Percentiles rank a stretch among this genome's conserved stretches.
These are phyloP conservation scores for Heptranchias perlo DNA, from an alignment of 2,113 vertebrate genomes.

Conservation along the genomic window DNA sequence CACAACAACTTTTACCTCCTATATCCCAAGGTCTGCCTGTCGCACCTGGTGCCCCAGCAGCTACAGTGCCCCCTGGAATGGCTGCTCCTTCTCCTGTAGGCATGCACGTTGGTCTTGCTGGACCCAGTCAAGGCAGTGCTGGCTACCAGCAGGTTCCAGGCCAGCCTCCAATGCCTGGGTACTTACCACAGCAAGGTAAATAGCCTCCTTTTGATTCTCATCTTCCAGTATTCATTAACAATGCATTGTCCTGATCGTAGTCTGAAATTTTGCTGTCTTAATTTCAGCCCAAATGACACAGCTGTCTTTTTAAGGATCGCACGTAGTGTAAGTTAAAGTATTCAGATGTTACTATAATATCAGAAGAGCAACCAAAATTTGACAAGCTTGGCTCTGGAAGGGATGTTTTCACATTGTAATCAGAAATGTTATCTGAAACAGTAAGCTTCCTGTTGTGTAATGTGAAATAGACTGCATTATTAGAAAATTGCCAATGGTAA, in stretches of 20 bases:
- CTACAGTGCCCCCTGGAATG: conserved; percentile 55
- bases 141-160: conserved; percentile 64
- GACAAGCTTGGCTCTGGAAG: not conserved
- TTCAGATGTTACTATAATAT: not conserved
- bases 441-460: not conserved
- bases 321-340: not conserved
- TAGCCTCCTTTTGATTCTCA: not conserved
- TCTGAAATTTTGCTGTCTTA: not conserved
- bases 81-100: conserved; percentile 46
- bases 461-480: conserved; percentile 1
- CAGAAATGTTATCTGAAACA: not conserved
- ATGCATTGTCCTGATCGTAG: not conserved
- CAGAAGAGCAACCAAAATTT: not conserved
- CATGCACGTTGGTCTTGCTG: conserved; percentile 60
- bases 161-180: conserved; percentile 59
- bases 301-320: not conserved
- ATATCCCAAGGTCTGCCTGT: conserved; percentile 53
- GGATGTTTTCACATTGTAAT: not conserved
- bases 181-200: conserved; percentile 72
- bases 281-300: not conserved
- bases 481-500: not conserved
- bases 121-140: conserved; percentile 51
- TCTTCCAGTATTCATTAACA: not conserved
- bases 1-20: conserved; percentile 48
- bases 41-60: conserved; percentile 53